These are phyloP conservation scores for Protobothrops flavoviridis DNA, from an alignment of 2,113 vertebrate genomes.

Conservation along the genomic window DNA sequence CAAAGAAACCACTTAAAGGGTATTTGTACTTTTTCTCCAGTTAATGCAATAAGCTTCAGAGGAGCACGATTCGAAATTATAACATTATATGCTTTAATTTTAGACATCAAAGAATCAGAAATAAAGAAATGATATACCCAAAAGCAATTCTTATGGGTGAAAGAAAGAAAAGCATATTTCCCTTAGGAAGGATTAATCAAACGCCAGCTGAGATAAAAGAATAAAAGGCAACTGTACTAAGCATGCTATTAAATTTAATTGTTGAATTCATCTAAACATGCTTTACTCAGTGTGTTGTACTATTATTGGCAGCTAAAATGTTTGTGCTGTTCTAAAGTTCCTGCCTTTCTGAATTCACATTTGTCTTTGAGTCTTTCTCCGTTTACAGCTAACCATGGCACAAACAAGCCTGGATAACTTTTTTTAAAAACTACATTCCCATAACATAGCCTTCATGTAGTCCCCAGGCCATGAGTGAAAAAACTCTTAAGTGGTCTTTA, in stretches of 20 bases:
- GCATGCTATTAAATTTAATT: neutral
- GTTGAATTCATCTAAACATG: neutral
- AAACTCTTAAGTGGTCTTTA: neutral
- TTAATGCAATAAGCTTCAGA: neutral
- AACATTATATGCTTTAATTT: neutral
- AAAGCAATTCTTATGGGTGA: neutral
- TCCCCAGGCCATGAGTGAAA: neutral
- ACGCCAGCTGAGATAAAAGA: neutral
- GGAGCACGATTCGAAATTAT: neutral
- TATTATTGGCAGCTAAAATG: neutral
- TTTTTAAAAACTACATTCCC: neutral
- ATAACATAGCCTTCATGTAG: neutral
- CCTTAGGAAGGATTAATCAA: neutral
- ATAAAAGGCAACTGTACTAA: neutral
- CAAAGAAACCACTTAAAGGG: neutral
- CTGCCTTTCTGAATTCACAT: neutral
- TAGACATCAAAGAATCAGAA: neutral
- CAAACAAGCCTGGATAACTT: neutral
- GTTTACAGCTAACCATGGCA: neutral
- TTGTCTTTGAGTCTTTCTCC: neutral
- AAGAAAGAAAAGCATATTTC: neutral
- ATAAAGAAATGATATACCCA: neutral
- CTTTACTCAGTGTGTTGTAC: neutral
- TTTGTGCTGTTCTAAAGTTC: neutral
- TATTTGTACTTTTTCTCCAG: neutral